A percentile compares a stretch with the other conserved stretches of the same genome.
These are phyloP conservation scores for Riptortus pedestris DNA, from an alignment of 1,140 invertebrate species.

Conservation along the genomic window DNA sequence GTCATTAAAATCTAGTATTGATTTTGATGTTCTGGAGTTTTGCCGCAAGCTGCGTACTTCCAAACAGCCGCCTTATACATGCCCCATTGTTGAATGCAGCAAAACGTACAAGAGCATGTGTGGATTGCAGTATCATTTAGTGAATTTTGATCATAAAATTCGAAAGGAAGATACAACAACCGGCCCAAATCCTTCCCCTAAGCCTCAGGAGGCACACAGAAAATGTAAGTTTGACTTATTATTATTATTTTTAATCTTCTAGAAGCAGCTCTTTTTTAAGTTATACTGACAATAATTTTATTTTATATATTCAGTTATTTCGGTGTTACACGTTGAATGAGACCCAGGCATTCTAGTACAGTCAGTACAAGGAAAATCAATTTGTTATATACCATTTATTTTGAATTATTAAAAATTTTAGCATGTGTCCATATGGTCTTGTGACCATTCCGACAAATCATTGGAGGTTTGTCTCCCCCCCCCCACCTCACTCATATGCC, in stretches of 20 bases:
- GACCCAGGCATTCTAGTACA: too few relatives aligned
- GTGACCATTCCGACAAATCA: too few relatives aligned
- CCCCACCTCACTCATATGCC: too few relatives aligned
- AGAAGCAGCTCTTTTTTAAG: too few relatives aligned
- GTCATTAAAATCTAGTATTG: constrained; percentile 48
- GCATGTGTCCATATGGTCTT: too few relatives aligned
- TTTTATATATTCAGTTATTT: too few relatives aligned
- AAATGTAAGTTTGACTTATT: constrained; percentile 1
- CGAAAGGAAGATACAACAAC: constrained; percentile 28
- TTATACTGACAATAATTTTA: too few relatives aligned
- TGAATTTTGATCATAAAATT: constrained; percentile 68
- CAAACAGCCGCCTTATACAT: constrained; percentile 70
- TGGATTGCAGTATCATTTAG: constrained; percentile 75
- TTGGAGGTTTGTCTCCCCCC: too few relatives aligned
- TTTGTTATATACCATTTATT: too few relatives aligned
- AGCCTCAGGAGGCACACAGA: background rate
- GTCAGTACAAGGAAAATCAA: too few relatives aligned
- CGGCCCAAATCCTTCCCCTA: background rate
- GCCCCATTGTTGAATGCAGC: constrained; percentile 69
- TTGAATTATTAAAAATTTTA: too few relatives aligned
- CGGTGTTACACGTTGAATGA: too few relatives aligned
- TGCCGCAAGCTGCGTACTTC: constrained; percentile 67
- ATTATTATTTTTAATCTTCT: background rate
- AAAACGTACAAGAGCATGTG: constrained; percentile 75
- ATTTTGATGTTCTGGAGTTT: constrained; percentile 75